phyloP scores from a whole-genome alignment of 2,113 vertebrate genomes.

The Dromiciops gliroides region DNA sequence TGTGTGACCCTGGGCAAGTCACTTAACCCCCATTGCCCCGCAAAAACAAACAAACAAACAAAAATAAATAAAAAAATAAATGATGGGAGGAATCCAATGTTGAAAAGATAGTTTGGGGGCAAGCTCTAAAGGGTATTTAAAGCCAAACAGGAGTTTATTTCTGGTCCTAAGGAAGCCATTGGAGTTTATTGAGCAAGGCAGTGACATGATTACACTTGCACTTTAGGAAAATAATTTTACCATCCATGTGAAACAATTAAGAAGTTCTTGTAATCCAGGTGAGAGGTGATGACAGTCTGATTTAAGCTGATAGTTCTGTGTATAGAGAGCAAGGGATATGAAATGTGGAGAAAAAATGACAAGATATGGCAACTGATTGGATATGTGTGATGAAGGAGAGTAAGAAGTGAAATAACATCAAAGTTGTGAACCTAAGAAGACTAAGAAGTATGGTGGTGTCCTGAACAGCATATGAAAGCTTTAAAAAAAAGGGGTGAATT shows the following conservation, averaged over 20 bases:
- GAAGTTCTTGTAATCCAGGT: neutral
- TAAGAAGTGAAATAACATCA: no score
- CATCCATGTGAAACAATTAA: neutral
- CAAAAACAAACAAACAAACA: no score
- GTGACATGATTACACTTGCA: neutral
- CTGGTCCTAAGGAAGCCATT: neutral
- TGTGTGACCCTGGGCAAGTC: no score
- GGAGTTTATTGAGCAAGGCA: neutral
- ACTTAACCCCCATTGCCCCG: no score
- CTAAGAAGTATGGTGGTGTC: no score
- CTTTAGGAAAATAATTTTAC: neutral
- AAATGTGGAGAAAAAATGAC: neutral
- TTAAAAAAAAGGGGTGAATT: no score
- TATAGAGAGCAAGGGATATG: neutral
- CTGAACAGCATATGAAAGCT: no score
- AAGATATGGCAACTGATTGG: neutral
- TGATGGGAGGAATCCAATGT: neutral
- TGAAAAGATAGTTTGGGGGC: neutral
- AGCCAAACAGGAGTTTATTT: neutral
- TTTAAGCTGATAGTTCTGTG: neutral
- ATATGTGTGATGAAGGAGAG: neutral
- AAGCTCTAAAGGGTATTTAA: neutral
- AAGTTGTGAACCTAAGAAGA: no score
- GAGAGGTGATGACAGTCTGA: no score
- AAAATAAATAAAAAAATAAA: no score